Percentiles rank a stretch among this genome's conserved stretches.
These are phyloP conservation scores for Drosophila mayri DNA, from an alignment of 1,140 invertebrate genomes.

Conservation along the genomic window DNA sequence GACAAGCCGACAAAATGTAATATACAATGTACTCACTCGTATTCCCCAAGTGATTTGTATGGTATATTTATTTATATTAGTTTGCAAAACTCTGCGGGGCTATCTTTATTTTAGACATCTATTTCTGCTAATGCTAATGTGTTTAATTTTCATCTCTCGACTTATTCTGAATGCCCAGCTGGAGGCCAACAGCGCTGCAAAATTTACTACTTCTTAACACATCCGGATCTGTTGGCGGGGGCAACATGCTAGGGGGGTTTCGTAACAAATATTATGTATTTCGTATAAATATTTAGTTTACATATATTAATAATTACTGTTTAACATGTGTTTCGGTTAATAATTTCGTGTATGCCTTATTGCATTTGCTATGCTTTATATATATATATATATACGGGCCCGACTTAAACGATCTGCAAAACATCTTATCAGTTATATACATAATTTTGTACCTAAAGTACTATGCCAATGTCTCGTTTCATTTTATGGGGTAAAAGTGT, in stretches of 20 bases:
- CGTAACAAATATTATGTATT: conserved; percentile 64
- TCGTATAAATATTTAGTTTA: conserved; percentile 58
- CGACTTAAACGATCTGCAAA: conserved; percentile 50
- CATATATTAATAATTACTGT: conserved; percentile 61
- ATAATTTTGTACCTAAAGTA: conserved; percentile 43
- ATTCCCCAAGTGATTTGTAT: conserved; percentile 51
- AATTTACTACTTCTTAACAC: conserved; percentile 60
- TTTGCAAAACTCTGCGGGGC: conserved; percentile 56
- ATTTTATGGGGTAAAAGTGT: conserved; percentile 55
- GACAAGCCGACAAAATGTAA: conserved; percentile 77
- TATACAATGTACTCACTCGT: conserved; percentile 64
- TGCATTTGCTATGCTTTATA: conserved; percentile 66
- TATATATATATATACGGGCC: conserved; percentile 57
- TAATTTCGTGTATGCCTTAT: conserved; percentile 71
- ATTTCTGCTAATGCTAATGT: conserved; percentile 69
- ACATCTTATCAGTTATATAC: conserved; percentile 62
- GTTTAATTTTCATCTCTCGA: conserved; percentile 44
- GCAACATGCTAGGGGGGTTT: conserved; percentile 61
- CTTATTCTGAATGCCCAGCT: conserved; percentile 41
- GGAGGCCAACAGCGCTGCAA: conserved; percentile 25
- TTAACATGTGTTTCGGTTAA: conserved; percentile 78
- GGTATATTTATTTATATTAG: conserved; percentile 52
- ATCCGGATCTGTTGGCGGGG: conserved; percentile 45
- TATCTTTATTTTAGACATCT: conserved; percentile 78
- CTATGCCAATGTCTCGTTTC: conserved; percentile 47